phyloP scores from a whole-genome alignment of 2,113 vertebrate species.

The Micronisus gabar region DNA sequence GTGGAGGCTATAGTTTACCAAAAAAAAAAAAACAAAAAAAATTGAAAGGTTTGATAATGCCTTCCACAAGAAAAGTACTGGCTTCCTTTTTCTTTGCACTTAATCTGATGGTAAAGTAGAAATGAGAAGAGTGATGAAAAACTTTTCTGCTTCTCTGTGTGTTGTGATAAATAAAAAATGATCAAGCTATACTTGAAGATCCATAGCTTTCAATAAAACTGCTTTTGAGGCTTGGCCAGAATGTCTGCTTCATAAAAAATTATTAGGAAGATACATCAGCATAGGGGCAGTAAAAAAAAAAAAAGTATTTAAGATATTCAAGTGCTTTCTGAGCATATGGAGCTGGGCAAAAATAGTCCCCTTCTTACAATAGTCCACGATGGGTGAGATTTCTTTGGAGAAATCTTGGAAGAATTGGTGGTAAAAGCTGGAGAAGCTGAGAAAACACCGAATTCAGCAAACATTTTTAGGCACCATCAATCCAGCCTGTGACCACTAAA shows the following conservation, averaged over 20 bases:
- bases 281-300: background rate
- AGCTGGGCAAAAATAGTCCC: slow-evolving; percentile 46
- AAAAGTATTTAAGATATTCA: slow-evolving; percentile 4
- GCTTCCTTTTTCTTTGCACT: background rate
- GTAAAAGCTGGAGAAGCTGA: slow-evolving; percentile 11
- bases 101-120: background rate
- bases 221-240: background rate
- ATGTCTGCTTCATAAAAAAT: background rate
- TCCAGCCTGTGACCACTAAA: background rate
- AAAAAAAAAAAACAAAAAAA: no score
- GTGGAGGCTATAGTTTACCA: background rate
- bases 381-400: slow-evolving; percentile 27
- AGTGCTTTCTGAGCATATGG: slow-evolving; percentile 55
- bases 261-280: background rate
- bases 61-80: background rate
- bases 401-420: slow-evolving; percentile 33
- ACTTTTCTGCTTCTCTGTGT: background rate
- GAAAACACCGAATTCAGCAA: slow-evolving; percentile 18
- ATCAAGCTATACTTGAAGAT: background rate
- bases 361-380: slow-evolving; percentile 51
- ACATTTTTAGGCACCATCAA: background rate
- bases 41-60: background rate
- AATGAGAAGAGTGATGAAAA: background rate
- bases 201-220: background rate
- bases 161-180: background rate